Base-by-base conservation (phyloP, 2,113 vertebrate species). In the Chloroceryle aenea region DNA sequence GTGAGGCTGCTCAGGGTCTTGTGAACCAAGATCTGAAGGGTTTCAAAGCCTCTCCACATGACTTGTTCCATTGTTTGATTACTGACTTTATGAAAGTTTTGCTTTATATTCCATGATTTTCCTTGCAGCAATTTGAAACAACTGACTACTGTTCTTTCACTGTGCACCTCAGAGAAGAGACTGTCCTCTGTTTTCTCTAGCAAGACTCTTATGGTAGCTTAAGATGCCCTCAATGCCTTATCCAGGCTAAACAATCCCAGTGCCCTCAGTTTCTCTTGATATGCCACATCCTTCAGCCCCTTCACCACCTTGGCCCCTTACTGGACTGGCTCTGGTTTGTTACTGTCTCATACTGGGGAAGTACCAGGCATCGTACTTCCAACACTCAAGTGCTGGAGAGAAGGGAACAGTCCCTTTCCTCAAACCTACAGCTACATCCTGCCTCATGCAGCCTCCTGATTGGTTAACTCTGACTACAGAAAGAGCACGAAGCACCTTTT, bases 281-380 rank as follows among this genome's bases (percentile, higher is more conserved):
- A 30, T 2, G 5, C 30, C 19, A 26, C 3, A 2, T 42, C 1
- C 4, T 69, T 12, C 68, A 71, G 23, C 3, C 12, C 9, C 23
- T 38, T 89, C 26, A 53, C 12, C 1, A 1, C 9, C 25, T 30
- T 42, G 42, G 21, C 18, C n/a, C 4, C 29, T 23, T 6, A 4
- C 32, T 38, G 29, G 13, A 26, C 15, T 16, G 22, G 18, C 14
- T 84, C 15, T 10, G 9, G 38, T 47, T 47, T 29, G 3, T 34
- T 56, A 30, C 10, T 15, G 12, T 45, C 12, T 42, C 1, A 25
- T 6, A 11, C 12, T 10, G 7, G 3, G 7, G 58, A 43, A 43
- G 5, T 6, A 52, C 3, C 30, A 32, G 32, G 17, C 16, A 9
- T 10, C 3, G 14, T 21, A 14, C 32, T 66, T 61, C 12, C 8